Evolutionary conservation across 1,140 invertebrate genomes (phyloP).

Genomic region (Eupeodes corollae): DNA sequence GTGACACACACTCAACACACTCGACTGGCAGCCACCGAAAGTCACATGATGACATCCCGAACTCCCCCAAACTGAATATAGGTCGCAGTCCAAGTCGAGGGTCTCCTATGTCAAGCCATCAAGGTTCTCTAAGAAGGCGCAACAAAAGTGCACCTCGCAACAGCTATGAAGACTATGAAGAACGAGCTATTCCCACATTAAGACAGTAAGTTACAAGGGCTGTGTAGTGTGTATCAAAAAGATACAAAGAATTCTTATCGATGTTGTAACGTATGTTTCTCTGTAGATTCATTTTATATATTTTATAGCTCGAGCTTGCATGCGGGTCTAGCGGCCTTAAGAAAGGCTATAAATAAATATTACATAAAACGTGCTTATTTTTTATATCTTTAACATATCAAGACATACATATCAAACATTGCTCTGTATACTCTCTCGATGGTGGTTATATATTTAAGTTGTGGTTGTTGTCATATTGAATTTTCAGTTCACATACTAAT

Average conservation of each 20-base stretch:
- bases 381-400: constrained; percentile 2
- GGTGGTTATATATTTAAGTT: constrained; percentile 1
- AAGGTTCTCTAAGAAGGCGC: constrained; percentile 52
- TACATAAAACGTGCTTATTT: not conserved
- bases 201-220: constrained; percentile 52
- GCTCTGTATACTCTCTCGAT: constrained; percentile 13
- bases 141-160: constrained; percentile 63
- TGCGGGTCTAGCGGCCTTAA: constrained; percentile 1
- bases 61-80: constrained; percentile 24
- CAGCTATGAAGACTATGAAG: constrained; percentile 79
- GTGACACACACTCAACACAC: constrained; percentile 8
- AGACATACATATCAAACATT: not conserved
- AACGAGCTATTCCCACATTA: constrained; percentile 67
- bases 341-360: not conserved
- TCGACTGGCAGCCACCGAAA: constrained; percentile 15
- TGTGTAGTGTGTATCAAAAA: not conserved
- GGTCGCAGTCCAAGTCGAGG: constrained; percentile 23
- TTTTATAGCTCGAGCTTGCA: not conserved
- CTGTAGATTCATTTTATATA: not conserved
- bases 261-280: not conserved
- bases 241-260: not conserved
- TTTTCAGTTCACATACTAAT: constrained; percentile 59
- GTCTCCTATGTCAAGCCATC: constrained; percentile 39
- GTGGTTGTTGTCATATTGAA: constrained; percentile 11
- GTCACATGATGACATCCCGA: constrained; percentile 31